Base-by-base conservation (phyloP, 2,113 vertebrate genomes). In the Orientallactaga bullata region DNA sequence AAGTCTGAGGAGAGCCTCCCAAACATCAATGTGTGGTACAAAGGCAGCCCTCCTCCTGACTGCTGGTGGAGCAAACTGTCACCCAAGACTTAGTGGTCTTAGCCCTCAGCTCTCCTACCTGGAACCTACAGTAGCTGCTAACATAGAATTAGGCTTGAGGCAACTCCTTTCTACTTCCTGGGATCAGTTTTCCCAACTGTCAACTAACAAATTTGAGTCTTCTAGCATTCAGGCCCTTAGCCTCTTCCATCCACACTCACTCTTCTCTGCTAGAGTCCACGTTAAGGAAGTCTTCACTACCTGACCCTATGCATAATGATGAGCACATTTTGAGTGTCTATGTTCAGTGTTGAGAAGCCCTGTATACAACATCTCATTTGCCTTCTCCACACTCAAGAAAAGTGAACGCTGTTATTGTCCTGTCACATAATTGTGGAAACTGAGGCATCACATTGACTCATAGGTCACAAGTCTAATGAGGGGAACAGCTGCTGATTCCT, bases 391-490 rank as follows among this genome's bases (percentile, higher is more conserved):
- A 60, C 60, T 63, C 55, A 6, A 83, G 71, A 55, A 76, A 73
- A 94, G 63, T 21, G 88, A 95, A 58, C 24, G 61, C n/a, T 82
- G 26, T 81, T 72, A 85, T 93, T 87, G 94, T 68, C 61, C 66
- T 21, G 58, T 85, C 30, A 77, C 66, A 66, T 86, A 83, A 86
- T 7, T 92, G 94, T 90, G 83, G 93, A 95, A 95, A 96, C 88
- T 88, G 90, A 97, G 94, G 95, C 92, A 88, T 47, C 3, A 3
- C 1, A 26, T 37, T 94, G 90, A 88, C n/a, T 86, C 90, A 93
- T 7, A 66, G 92, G 66, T 63, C 90, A 51, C 9, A 73, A 20
- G 21, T 69, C 73, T 69, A 8, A 18, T 35, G 65, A 92, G n/a
- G 24, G 37, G 68, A 78, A 51, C 77, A 82, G 81, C 58, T 85